phyloP scores from a whole-genome alignment of 2,113 vertebrate species.

The Vicugna pacos region DNA sequence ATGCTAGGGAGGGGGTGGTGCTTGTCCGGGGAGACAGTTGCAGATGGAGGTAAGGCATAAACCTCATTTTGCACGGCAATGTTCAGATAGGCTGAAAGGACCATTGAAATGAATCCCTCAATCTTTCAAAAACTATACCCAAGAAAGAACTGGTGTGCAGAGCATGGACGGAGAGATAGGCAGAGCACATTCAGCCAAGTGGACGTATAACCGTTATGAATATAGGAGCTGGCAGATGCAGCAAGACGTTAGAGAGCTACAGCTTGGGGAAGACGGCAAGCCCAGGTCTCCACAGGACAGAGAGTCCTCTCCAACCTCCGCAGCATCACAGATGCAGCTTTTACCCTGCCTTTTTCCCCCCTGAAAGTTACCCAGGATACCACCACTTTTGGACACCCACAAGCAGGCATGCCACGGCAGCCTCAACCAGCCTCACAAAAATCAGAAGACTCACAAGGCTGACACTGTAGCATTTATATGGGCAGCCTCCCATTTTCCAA shows the following conservation, averaged over 20 bases:
- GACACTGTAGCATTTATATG: neutral
- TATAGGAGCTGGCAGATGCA: neutral
- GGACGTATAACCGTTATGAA: neutral
- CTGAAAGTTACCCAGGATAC: neutral
- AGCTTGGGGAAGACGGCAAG: neutral
- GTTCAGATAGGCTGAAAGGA: neutral
- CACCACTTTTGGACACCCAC: neutral
- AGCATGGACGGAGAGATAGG: neutral
- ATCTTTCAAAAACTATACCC: neutral
- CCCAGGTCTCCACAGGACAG: neutral
- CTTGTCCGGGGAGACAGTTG: neutral
- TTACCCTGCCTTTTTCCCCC: neutral
- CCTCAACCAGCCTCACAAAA: neutral
- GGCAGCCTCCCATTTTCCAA: neutral
- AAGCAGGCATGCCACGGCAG: too few species aligned
- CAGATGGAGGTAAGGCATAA: neutral
- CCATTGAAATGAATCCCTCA: neutral
- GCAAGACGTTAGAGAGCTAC: neutral
- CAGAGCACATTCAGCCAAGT: neutral
- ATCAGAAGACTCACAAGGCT: neutral
- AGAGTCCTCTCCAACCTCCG: neutral
- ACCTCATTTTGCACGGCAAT: neutral
- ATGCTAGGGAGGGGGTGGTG: accelerated
- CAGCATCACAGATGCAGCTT: neutral
- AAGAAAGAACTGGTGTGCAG: neutral